Evolutionary conservation across 2,113 vertebrate genomes (phyloP).

Genomic region (Ptilorrhoa leucosticta): DNA sequence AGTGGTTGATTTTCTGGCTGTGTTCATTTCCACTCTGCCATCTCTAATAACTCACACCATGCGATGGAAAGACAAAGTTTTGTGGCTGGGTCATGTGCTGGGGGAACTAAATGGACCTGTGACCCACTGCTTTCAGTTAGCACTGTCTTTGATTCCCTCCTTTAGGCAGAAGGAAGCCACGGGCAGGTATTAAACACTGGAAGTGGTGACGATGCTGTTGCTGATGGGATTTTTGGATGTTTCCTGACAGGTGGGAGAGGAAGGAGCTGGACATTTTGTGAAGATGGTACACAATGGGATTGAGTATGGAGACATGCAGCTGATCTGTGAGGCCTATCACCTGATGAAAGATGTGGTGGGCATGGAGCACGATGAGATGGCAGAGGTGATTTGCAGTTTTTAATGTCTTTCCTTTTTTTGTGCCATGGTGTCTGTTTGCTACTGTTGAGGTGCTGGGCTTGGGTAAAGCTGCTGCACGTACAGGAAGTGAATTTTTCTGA

Average conservation of each 20-base stretch:
- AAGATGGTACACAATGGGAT: slow-evolving; percentile 99
- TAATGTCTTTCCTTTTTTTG: background rate
- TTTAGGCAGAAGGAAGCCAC: background rate
- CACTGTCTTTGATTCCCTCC: background rate
- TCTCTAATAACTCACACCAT: background rate
- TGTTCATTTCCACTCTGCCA: background rate
- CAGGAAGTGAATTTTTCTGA: background rate
- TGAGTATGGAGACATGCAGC: slow-evolving; percentile 98
- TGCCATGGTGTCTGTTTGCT: background rate
- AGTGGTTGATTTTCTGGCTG: background rate
- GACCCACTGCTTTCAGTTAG: background rate
- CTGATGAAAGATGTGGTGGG: slow-evolving; percentile 92
- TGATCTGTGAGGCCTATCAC: slow-evolving; percentile 97
- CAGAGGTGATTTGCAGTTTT: slow-evolving; percentile 69
- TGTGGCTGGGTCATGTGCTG: background rate
- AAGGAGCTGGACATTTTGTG: slow-evolving; percentile 94
- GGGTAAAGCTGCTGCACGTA: background rate
- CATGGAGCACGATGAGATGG: slow-evolving; percentile 91
- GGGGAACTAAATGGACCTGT: background rate
- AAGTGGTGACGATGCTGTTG: background rate
- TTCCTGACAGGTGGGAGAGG: slow-evolving; percentile 86
- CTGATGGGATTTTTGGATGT: background rate
- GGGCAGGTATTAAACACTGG: background rate
- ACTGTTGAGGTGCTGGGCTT: background rate
- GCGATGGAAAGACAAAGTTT: background rate